These are phyloP conservation scores for Trachymyrmex cornetzi DNA, from an alignment of 1,140 invertebrate genomes.

Conservation along the genomic window DNA sequence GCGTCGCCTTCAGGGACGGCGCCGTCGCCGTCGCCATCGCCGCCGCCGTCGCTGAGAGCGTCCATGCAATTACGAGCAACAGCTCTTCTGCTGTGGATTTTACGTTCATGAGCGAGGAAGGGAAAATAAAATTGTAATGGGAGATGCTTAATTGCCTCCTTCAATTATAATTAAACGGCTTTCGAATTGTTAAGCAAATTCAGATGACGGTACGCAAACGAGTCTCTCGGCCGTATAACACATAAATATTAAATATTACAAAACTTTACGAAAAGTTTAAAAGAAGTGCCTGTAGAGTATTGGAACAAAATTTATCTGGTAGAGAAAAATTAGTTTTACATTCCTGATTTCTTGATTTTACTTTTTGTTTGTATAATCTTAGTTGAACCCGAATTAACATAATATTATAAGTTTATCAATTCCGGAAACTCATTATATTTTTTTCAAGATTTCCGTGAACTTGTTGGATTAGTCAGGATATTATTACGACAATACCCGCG, in stretches of 20 bases:
- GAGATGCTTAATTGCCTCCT: constrained; percentile 22
- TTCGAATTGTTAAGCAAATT: neutral
- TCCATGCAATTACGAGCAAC: neutral
- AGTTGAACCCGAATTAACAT: neutral
- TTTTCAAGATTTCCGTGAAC: neutral
- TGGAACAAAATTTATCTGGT: neutral
- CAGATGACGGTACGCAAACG: neutral
- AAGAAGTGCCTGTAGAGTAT: too few species aligned
- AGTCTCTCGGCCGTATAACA: too few species aligned
- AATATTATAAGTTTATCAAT: neutral
- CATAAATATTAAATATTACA: neutral
- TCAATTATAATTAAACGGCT: constrained; percentile 18
- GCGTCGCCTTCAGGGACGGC: constrained; percentile 58
- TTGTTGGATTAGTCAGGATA: neutral
- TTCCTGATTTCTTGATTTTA: neutral
- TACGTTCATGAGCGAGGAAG: constrained; percentile 1
- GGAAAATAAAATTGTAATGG: constrained; percentile 25
- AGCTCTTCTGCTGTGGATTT: neutral
- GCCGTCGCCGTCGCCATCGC: constrained; percentile 52
- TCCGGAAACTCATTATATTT: neutral
- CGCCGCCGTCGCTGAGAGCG: constrained; percentile 30
- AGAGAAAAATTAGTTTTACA: neutral
- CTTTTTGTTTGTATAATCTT: neutral
- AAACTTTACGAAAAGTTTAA: neutral
- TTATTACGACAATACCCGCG: neutral